Evolutionary conservation across 2,113 vertebrate genomes (phyloP).

Genomic region (rat (Rattus norvegicus)): DNA sequence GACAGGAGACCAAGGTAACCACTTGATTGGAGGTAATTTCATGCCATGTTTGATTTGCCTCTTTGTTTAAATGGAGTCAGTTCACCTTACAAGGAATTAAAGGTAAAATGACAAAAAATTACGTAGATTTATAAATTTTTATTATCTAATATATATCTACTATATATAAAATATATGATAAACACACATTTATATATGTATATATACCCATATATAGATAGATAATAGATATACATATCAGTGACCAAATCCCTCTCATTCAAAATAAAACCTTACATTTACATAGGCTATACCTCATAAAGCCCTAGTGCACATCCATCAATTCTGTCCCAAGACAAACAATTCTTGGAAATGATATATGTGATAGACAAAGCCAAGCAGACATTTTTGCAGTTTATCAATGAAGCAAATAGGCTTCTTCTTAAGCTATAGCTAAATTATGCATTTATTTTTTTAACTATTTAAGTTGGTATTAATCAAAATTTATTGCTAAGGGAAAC

Average conservation of each 20-base stretch:
- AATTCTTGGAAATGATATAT: not conserved
- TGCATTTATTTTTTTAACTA: not conserved
- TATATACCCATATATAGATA: not conserved
- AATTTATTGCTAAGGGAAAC: not conserved
- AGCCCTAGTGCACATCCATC: not conserved
- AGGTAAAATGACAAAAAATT: not conserved
- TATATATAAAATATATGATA: not conserved
- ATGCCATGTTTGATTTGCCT: not conserved
- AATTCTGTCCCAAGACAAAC: not conserved
- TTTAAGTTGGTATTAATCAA: conserved; percentile 26
- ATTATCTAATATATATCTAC: not conserved
- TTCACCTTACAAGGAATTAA: not conserved
- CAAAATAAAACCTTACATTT: not conserved
- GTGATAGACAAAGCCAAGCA: not conserved
- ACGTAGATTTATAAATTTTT: not conserved
- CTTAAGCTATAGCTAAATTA: not conserved
- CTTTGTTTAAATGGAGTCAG: not conserved
- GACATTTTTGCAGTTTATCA: not conserved
- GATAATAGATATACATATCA: not conserved
- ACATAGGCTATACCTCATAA: not conserved
- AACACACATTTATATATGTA: too few relatives aligned
- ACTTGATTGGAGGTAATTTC: not conserved
- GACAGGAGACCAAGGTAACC: not conserved
- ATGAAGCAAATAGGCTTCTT: not conserved
- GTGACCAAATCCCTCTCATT: not conserved